Evolutionary conservation across 2,113 vertebrate genomes (phyloP), one percentile per base, ranked within the genome.

Genomic region (Osmerus mordax): DNA sequence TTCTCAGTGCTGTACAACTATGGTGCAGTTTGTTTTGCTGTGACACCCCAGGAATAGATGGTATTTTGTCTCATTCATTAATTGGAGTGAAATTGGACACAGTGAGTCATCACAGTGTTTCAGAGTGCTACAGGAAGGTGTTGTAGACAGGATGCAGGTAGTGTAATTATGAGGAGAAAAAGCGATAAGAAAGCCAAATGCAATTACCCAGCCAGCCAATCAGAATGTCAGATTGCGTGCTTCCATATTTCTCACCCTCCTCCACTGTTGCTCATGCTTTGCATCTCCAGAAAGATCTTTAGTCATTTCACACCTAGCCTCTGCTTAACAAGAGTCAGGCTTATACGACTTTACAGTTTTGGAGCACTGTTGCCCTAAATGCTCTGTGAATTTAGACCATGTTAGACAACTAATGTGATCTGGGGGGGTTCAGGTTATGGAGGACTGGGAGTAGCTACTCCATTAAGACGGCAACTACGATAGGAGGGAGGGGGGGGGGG

Each of bases 131-230:
- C 85, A 85, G 78, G 83, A 86, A 82, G 84, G 81, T 87, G 83
- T 88, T 86, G 83, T 81, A 85, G 86, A 90, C 87, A 88, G 84
- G 86, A 88, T 88, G 82, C 78, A 89, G 88, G 89, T 91, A 92
- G 91, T 91, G 89, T 91, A 92, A 92, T 91, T 92, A 91, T 82
- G 72, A 78, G 79, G 87, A 90, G 88, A 87, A 83, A 80, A 86
- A 83, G 78, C 81, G 83, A 89, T 87, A 88, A 87, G 88, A 81
- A 89, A 92, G 87, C 80, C 65, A 81, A 86, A 90, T 85, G 86
- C 89, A 92, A 91, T 91, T 91, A 91, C 79, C 73, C 11, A 81
- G 41, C 41, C 41, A 75, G 74, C 84, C 87, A 92, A 89, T 90
- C 86, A 86, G 86, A 85, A 84, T 81, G 87, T 89, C 81, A 89